Evolutionary conservation across 2,888 invertebrate species (phyloP).

Genomic region (Timandra comae): DNA sequence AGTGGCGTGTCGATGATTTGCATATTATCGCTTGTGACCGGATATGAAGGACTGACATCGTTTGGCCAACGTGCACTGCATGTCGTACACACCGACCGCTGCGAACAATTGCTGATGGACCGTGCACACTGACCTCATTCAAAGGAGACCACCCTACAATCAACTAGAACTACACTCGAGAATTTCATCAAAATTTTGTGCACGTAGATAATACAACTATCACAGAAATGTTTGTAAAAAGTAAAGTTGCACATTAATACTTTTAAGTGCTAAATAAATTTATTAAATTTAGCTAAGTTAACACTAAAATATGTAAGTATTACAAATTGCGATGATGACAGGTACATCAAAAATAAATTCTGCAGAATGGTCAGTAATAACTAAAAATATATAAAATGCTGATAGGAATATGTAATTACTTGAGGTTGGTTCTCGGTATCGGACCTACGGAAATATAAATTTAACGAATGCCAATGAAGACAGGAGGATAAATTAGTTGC

Average conservation of each 20-base stretch:
- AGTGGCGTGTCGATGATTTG: slow-evolving; percentile 46
- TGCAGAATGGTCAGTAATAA: slow-evolving; percentile 13
- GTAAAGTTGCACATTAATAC: no score
- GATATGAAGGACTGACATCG: slow-evolving; percentile 53
- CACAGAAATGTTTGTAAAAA: no score
- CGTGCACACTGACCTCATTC: slow-evolving; percentile 26
- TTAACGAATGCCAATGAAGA: slow-evolving; percentile 19
- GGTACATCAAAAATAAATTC: slow-evolving; percentile 12
- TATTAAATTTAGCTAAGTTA: no score
- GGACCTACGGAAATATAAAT: slow-evolving; percentile 23
- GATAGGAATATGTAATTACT: slow-evolving; percentile 20
- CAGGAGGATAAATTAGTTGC: slow-evolving; percentile 12
- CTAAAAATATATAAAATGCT: slow-evolving; percentile 20
- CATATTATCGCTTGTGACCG: slow-evolving; percentile 61
- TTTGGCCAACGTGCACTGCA: slow-evolving; percentile 50
- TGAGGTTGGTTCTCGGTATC: slow-evolving; percentile 20
- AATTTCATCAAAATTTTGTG: no score
- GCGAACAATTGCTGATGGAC: slow-evolving; percentile 17
- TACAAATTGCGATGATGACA: slow-evolving; percentile 10
- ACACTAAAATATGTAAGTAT: no score
- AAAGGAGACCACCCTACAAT: slow-evolving; percentile 27
- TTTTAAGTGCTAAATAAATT: no score
- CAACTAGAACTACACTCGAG: no score
- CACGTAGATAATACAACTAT: no score
- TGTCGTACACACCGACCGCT: slow-evolving; percentile 30